Percentiles rank a stretch among this genome's conserved stretches.
Conservation (phyloP, 2,888 invertebrate genomes). For the Cheilosia urbana region DNA sequence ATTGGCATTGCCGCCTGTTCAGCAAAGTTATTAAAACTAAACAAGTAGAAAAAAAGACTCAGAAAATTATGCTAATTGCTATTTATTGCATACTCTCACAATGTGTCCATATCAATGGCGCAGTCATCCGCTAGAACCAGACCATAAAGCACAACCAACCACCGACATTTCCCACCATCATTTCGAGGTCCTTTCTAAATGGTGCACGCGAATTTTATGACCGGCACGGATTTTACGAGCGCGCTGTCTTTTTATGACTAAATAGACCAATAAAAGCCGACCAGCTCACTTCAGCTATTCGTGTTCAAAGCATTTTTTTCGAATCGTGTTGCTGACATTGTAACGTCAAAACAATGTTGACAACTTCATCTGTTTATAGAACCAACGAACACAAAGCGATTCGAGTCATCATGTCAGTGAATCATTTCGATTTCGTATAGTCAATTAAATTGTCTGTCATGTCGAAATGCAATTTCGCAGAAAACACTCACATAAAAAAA, state of each 20-base stretch:
- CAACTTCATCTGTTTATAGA: slow-evolving; percentile 12
- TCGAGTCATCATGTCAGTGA: not conserved
- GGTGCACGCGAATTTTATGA: slow-evolving; percentile 35
- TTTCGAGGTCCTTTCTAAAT: not conserved
- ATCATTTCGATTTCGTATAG: slow-evolving; percentile 6
- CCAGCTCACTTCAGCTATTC: not conserved
- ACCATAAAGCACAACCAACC: not conserved
- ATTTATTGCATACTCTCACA: slow-evolving; percentile 12
- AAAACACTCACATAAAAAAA: not conserved
- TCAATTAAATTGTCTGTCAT: slow-evolving; percentile 51
- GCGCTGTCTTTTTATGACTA: slow-evolving; percentile 23
- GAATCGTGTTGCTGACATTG: slow-evolving; percentile 5
- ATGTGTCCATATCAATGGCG: not conserved
- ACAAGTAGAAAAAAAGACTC: not conserved
- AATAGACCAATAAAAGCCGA: slow-evolving; percentile 43
- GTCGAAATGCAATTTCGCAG: slow-evolving; percentile 42
- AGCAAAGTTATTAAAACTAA: not conserved
- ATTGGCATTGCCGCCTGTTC: not conserved
- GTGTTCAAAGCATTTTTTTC: not conserved
- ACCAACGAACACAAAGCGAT: not conserved
- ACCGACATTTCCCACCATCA: not conserved
- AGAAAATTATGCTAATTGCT: slow-evolving; percentile 23
- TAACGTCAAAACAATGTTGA: slow-evolving; percentile 47
- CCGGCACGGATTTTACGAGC: slow-evolving; percentile 49
- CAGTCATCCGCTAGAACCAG: not conserved